Percentiles rank a stretch among this genome's conserved stretches.
phyloP scores from a whole-genome alignment of 2,113 vertebrate genomes.

The Halcyon malimbica region DNA sequence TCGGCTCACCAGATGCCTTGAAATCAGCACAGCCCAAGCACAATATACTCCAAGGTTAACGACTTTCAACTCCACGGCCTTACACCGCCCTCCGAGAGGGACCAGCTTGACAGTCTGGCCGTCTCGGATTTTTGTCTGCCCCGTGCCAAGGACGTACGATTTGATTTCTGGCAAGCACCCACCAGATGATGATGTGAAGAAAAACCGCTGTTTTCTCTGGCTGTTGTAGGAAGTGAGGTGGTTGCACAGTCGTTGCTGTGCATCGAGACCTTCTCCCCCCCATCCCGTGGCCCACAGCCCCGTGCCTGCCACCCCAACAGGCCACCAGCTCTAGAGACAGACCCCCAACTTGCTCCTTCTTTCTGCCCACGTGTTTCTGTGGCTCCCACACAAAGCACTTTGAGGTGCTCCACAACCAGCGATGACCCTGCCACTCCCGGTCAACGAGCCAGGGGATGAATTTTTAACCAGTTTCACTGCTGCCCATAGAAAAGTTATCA shows the following conservation, averaged over 20 bases:
- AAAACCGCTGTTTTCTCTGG: background rate
- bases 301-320: fast-evolving
- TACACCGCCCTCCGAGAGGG: background rate
- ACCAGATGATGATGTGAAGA: background rate
- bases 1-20: background rate
- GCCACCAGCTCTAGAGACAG: background rate
- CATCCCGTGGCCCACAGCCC: background rate
- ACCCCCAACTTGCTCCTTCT: background rate
- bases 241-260: background rate
- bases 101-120: background rate
- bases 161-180: background rate
- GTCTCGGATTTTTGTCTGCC: background rate
- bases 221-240: background rate
- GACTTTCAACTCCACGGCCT: background rate
- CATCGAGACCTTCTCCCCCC: background rate
- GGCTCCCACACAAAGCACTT: background rate
- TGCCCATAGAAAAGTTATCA: background rate
- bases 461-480: background rate
- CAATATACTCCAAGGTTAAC: background rate
- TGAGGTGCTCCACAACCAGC: background rate
- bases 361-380: background rate
- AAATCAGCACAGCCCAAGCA: background rate
- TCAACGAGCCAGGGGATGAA: background rate
- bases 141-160: background rate
- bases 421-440: background rate